phyloP scores from a whole-genome alignment of 1,140 invertebrate genomes.

The Chrysomallon squamiferum region DNA sequence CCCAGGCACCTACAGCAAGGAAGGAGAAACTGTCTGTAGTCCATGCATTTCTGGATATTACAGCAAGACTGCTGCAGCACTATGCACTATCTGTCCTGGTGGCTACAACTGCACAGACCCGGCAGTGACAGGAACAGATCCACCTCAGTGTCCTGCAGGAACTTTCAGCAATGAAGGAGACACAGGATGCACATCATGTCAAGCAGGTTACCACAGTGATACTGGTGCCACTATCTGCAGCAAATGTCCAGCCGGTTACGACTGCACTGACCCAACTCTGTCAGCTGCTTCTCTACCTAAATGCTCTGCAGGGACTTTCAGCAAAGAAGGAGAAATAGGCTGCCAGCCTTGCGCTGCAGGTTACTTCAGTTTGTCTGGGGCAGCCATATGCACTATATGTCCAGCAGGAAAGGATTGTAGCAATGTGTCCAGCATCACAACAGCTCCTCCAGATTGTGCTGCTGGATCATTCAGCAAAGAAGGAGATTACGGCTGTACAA shows the following conservation, averaged over 20 bases:
- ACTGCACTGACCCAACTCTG: slow-evolving; percentile 24
- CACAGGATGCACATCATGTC: slow-evolving; percentile 13
- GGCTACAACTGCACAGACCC: slow-evolving; percentile 29
- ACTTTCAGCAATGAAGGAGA: slow-evolving; percentile 11
- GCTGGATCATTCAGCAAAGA: slow-evolving; percentile 35
- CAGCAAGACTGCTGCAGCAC: slow-evolving; percentile 10
- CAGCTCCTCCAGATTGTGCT: slow-evolving; percentile 30
- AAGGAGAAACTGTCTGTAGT: slow-evolving; percentile 28
- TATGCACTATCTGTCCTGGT: slow-evolving; percentile 40
- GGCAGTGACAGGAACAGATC: not conserved
- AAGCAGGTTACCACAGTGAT: slow-evolving; percentile 13
- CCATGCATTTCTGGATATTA: slow-evolving; percentile 37
- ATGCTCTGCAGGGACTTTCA: slow-evolving; percentile 38
- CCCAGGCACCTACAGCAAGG: slow-evolving; percentile 35
- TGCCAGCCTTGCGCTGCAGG: slow-evolving; percentile 29
- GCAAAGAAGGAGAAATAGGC: slow-evolving; percentile 13
- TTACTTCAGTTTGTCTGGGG: slow-evolving; percentile 21
- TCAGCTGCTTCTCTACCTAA: not conserved
- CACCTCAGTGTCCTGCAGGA: slow-evolving; percentile 5
- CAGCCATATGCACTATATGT: slow-evolving; percentile 28
- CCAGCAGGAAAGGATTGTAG: slow-evolving; percentile 41
- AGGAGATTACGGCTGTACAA: slow-evolving; percentile 29
- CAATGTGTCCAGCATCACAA: slow-evolving; percentile 9
- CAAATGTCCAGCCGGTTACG: slow-evolving; percentile 31
- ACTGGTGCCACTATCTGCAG: slow-evolving; percentile 15